These are phyloP conservation scores for Actinia tenebrosa DNA, from an alignment of 64 coral and sea anemone genomes.

Conservation along the genomic window DNA sequence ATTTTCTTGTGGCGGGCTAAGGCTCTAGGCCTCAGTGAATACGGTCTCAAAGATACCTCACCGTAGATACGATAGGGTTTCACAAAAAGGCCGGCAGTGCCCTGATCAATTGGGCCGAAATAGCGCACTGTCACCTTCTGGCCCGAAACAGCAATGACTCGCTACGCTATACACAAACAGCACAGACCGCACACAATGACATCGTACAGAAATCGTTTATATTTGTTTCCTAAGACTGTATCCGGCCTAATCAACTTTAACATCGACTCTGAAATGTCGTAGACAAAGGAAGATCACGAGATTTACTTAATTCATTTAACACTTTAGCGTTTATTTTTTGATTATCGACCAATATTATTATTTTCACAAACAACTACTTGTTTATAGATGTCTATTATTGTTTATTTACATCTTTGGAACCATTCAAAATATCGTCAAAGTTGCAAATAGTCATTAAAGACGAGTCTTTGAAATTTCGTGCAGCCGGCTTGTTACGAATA, in stretches of 20 bases:
- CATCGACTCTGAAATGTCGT: not conserved
- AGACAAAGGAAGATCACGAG: not conserved
- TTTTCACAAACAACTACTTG: not conserved
- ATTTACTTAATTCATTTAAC: not conserved
- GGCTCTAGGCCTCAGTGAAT: too few species aligned
- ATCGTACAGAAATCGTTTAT: slow-evolving; percentile 1
- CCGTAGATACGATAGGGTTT: not conserved
- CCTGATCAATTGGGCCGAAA: slow-evolving; percentile 19
- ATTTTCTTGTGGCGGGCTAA: too few species aligned
- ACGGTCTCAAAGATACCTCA: not conserved
- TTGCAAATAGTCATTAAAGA: not conserved
- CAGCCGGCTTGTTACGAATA: not conserved
- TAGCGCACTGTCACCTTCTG: not conserved
- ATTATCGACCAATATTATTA: not conserved
- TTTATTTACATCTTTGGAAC: too few species aligned
- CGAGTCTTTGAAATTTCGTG: not conserved
- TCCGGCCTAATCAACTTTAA: slow-evolving; percentile 2
- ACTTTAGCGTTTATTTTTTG: not conserved
- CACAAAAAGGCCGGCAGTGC: not conserved
- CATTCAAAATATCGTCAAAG: not conserved
- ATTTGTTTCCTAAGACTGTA: not conserved
- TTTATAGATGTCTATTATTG: not conserved
- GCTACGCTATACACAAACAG: not conserved
- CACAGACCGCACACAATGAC: not conserved
- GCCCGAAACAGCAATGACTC: not conserved